phyloP scores from a whole-genome alignment of 1,140 invertebrate genomes.

The Zaprionus kolodkinae region DNA sequence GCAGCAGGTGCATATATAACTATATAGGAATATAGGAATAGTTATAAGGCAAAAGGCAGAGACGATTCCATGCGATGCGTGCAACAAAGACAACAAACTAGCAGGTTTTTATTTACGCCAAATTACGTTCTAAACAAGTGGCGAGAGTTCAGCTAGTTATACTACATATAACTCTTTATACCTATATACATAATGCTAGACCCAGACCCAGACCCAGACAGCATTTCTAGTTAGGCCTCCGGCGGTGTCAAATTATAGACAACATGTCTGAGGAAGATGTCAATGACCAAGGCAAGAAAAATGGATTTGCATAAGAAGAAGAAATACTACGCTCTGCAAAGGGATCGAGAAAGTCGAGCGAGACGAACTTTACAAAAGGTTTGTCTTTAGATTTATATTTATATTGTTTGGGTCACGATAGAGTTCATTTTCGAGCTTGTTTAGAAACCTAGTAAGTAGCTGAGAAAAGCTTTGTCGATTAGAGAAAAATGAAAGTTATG shows the following conservation, averaged over 20 bases:
- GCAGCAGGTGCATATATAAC: constrained; percentile 35
- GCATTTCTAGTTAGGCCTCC: constrained; percentile 27
- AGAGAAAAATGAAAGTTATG: not conserved
- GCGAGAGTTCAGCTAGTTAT: constrained; percentile 33
- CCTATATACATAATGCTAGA: constrained; percentile 2
- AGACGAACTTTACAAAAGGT: not conserved
- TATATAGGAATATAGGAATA: constrained; percentile 14
- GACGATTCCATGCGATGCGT: constrained; percentile 43
- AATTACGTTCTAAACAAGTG: constrained; percentile 48
- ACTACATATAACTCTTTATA: not conserved
- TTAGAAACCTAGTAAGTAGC: not conserved
- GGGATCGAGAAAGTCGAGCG: constrained; percentile 8
- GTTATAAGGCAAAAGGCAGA: constrained; percentile 1
- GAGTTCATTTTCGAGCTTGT: not conserved
- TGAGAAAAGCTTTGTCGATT: not conserved
- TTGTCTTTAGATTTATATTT: not conserved
- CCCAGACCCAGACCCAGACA: not conserved
- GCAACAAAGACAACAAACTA: constrained; percentile 35
- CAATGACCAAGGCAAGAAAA: constrained; percentile 31
- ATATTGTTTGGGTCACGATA: not conserved
- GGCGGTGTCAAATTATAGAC: constrained; percentile 26
- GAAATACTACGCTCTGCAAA: not conserved
- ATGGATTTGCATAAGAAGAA: constrained; percentile 31
- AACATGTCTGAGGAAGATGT: constrained; percentile 11
- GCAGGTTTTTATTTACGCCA: constrained; percentile 55